Evolutionary conservation across 92 coral and sea anemone genomes (phyloP).

Genomic region (Phymanthus crucifer): DNA sequence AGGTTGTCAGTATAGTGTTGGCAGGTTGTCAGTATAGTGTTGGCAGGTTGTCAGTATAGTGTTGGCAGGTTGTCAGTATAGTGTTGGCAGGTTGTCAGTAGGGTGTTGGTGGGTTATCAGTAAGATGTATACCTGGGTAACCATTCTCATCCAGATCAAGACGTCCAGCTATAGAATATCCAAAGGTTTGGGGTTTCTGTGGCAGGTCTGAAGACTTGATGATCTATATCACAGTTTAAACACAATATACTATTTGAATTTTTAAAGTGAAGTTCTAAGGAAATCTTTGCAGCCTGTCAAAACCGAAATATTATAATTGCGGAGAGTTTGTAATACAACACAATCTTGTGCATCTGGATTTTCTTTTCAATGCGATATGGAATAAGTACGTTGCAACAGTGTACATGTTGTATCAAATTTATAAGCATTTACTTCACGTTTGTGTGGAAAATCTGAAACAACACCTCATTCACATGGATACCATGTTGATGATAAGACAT

Average conservation of each 20-base stretch:
- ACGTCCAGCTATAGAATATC: slow-evolving; percentile 74
- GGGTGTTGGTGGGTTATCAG: no score
- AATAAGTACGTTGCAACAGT: not conserved
- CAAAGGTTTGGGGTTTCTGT: slow-evolving; percentile 61
- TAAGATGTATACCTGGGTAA: slow-evolving; percentile 69
- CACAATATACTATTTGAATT: not conserved
- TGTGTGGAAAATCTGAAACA: not conserved
- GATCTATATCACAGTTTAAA: slow-evolving; percentile 26
- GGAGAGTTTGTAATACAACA: no score
- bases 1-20: no score
- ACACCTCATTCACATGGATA: no score
- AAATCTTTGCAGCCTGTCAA: no score
- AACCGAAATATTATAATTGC: no score
- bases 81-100: no score
- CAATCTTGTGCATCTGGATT: no score
- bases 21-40: not conserved
- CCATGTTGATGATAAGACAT: no score
- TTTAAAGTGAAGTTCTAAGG: not conserved
- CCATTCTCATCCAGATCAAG: slow-evolving; percentile 83
- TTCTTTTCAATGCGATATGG: no score
- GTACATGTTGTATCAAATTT: not conserved
- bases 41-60: no score
- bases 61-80: no score
- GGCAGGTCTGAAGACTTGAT: slow-evolving; percentile 62
- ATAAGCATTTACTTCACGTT: not conserved